Evolutionary conservation across 2,888 invertebrate genomes (phyloP).

Genomic region (Hydraecia micacea): DNA sequence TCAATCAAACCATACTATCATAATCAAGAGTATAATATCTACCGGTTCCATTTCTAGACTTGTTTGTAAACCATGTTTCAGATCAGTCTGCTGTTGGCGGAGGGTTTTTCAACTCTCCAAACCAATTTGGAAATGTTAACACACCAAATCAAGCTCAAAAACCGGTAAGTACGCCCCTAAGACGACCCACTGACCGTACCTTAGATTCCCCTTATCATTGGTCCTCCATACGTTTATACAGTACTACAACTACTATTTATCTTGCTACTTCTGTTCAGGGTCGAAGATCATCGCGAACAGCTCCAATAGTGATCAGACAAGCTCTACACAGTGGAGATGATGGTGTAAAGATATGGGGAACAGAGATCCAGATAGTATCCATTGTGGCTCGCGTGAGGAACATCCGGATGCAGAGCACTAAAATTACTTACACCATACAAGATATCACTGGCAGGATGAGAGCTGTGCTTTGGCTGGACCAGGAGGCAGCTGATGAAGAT

Average conservation of each 20-base stretch:
- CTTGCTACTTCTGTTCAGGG: conserved; percentile 73
- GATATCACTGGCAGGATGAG: conserved; percentile 89
- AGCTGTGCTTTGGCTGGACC: conserved; percentile 87
- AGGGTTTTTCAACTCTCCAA: conserved; percentile 87
- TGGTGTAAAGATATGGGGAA: conserved; percentile 88
- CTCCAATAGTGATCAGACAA: conserved; percentile 87
- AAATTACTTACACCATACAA: conserved; percentile 88
- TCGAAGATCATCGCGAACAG: conserved; percentile 85
- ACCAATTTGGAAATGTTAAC: conserved; percentile 86
- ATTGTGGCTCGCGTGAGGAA: conserved; percentile 85
- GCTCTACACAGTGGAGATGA: conserved; percentile 87
- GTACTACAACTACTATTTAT: neutral
- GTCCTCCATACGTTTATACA: neutral
- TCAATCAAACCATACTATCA: neutral
- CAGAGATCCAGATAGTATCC: conserved; percentile 86
- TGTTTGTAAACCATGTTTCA: conserved; percentile 65
- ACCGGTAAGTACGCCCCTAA: conserved; percentile 81
- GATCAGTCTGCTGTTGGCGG: conserved; percentile 87
- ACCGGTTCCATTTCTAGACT: neutral
- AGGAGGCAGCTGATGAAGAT: conserved; percentile 88
- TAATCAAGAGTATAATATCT: neutral
- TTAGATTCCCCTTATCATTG: neutral
- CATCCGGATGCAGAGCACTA: conserved; percentile 87
- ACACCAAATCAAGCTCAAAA: conserved; percentile 87
- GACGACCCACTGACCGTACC: no score